Base-by-base conservation (phyloP, 1,140 invertebrate species). In the Hyphantria cunea region DNA sequence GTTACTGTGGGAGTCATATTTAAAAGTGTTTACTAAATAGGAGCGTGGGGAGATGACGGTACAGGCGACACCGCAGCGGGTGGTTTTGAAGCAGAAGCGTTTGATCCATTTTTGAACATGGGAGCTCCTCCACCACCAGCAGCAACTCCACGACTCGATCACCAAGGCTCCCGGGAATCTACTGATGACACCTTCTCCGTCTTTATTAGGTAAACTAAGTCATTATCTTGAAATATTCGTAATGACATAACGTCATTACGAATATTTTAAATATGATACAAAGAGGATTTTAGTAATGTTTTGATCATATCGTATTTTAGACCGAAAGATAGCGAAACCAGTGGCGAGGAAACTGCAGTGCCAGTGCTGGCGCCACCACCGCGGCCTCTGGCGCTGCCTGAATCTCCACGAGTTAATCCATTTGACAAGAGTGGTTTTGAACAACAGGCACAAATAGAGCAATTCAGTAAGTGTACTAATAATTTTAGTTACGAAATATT, bases 81-180 rank as follows among this genome's bases (percentile, higher is more conserved):
- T 34, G 95, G 95, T 0, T 95, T 96, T 58, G 93, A 95, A 59
- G 92, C 93, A n/a, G 95, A 96, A 50, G 93, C 93, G 33, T 97
- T 96, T 78, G 97, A 98, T 80, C 93, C 95, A 2, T 98, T 98
- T 89, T 86, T 97, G 41, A 94, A 94, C 10, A 93, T 97, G 92
- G 94, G 94, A 58, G 95, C 95, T 39, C 95, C 95, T 45, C 95
- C 92, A 0, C 93, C 93, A 50, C 92, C 93, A 12, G 93, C 93
- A 15, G 92, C 92, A 54, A 92, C 91, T 13, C 93, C 91, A 39
- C 90, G 82, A 32, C 78, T 94, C 2, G 93, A 93, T n/a, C 92
- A 94, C 76, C 88, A 91, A 33, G 93, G 93, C 11, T 96, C 95
- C 0, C 92, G 91, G 25, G 96, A 97, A 63, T 97, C 96, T 7